A percentile compares a stretch with the other conserved stretches of the same genome.
These are phyloP conservation scores for Symphodus melops DNA, from an alignment of 2,113 vertebrate species.

Conservation along the genomic window DNA sequence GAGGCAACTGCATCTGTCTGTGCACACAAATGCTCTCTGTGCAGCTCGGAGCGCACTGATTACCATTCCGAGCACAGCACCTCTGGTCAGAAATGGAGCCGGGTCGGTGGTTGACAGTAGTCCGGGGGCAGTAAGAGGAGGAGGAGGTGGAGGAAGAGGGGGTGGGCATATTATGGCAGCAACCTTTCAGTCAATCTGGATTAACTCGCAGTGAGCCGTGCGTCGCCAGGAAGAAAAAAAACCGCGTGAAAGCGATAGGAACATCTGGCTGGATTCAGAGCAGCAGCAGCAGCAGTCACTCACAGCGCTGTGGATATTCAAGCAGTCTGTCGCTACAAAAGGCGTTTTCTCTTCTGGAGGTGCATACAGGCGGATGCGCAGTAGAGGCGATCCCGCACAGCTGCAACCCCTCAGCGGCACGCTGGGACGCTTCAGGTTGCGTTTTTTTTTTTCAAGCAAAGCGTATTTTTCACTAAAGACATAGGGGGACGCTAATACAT, in stretches of 20 bases:
- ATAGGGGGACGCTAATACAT: constrained; percentile 15
- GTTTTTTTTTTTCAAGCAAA: constrained; percentile 30
- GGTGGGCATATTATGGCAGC: constrained; percentile 60
- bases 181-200: constrained; percentile 76
- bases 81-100: constrained; percentile 79
- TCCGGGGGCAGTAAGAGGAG: constrained; percentile 52
- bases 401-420: constrained; percentile 64
- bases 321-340: constrained; percentile 67
- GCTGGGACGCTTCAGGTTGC: constrained; percentile 60
- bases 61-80: constrained; percentile 80
- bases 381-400: constrained; percentile 72
- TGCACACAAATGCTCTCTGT: constrained; percentile 80
- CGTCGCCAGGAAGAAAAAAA: constrained; percentile 42
- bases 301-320: constrained; percentile 48
- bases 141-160: not conserved
- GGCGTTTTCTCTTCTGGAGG: constrained; percentile 80
- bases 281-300: constrained; percentile 49
- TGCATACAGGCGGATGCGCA: constrained; percentile 77
- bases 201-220: constrained; percentile 75
- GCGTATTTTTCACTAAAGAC: not conserved
- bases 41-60: constrained; percentile 73
- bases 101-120: constrained; percentile 71
- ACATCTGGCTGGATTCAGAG: constrained; percentile 76
- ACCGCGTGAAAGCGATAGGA: constrained; percentile 64
- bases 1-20: constrained; percentile 76